Evolutionary conservation across 2,113 vertebrate species (phyloP).

Genomic region (Nothobranchius furzeri): DNA sequence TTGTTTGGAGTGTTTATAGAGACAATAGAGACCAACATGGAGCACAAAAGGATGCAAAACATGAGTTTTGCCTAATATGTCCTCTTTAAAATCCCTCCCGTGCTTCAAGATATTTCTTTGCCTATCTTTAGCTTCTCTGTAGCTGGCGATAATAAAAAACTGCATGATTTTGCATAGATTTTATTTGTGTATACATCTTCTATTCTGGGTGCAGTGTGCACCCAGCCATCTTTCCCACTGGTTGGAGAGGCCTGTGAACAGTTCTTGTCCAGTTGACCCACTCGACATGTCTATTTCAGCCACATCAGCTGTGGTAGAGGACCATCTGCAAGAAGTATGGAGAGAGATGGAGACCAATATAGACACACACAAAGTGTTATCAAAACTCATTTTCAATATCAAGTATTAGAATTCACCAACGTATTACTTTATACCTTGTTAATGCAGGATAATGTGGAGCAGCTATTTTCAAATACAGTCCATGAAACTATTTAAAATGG

Average conservation of each 20-base stretch:
- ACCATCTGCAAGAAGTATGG: slow-evolving; percentile 4
- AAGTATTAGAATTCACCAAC: background rate
- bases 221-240: slow-evolving; percentile 27
- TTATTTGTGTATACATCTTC: too few species aligned
- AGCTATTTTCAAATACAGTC: background rate
- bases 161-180: background rate
- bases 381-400: too few species aligned
- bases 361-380: background rate
- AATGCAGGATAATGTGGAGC: background rate
- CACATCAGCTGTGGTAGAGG: slow-evolving; percentile 33
- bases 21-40: too few species aligned
- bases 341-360: slow-evolving; percentile 4
- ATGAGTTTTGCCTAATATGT: too few species aligned
- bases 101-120: too few species aligned
- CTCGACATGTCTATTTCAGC: slow-evolving; percentile 57
- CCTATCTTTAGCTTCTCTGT: too few species aligned
- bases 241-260: slow-evolving; percentile 53
- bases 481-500: background rate
- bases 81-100: too few species aligned
- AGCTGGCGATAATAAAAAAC: background rate
- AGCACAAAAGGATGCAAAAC: too few species aligned
- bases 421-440: background rate
- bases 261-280: slow-evolving; percentile 34
- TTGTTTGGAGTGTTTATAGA: too few species aligned
- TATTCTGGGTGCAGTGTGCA: too few species aligned